phyloP scores from a whole-genome alignment of 2,113 vertebrate genomes.

The Cavia aperea region DNA sequence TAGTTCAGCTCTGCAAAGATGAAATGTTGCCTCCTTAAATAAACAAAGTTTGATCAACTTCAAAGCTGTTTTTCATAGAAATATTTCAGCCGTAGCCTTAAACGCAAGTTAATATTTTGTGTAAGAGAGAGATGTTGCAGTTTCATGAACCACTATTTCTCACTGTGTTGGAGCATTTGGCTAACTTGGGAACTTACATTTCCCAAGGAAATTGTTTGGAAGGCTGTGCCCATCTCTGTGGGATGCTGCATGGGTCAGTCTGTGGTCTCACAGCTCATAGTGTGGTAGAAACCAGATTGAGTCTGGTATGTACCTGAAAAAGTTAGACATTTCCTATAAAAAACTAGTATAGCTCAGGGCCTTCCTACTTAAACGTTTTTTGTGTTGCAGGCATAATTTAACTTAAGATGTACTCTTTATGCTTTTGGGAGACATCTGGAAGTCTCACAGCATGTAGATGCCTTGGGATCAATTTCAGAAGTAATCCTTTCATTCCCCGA shows the following conservation, averaged over 20 bases:
- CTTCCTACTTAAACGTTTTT: background rate
- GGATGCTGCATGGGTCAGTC: background rate
- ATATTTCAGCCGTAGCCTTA: background rate
- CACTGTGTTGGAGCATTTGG: background rate
- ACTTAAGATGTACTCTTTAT: background rate
- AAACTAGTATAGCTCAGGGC: background rate
- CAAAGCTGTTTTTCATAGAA: background rate
- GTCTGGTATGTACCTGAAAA: background rate
- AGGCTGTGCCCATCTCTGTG: slow-evolving; percentile 17
- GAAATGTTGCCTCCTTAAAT: background rate
- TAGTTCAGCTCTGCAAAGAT: background rate
- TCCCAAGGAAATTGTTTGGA: background rate
- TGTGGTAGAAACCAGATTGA: background rate
- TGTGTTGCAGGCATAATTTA: background rate
- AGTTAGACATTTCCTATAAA: background rate
- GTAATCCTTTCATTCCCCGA: background rate
- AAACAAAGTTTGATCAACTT: background rate
- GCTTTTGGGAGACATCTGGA: background rate
- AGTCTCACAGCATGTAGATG: background rate
- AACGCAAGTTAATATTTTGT: background rate
- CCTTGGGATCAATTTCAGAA: background rate
- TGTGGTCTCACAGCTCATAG: background rate
- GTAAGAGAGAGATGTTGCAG: too few species aligned
- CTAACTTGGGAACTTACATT: background rate
- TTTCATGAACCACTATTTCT: background rate